A percentile compares a stretch with the other conserved stretches of the same genome.
Evolutionary conservation across 2,888 invertebrate species (phyloP).

Genomic region (Hofmannophila pseudospretella): DNA sequence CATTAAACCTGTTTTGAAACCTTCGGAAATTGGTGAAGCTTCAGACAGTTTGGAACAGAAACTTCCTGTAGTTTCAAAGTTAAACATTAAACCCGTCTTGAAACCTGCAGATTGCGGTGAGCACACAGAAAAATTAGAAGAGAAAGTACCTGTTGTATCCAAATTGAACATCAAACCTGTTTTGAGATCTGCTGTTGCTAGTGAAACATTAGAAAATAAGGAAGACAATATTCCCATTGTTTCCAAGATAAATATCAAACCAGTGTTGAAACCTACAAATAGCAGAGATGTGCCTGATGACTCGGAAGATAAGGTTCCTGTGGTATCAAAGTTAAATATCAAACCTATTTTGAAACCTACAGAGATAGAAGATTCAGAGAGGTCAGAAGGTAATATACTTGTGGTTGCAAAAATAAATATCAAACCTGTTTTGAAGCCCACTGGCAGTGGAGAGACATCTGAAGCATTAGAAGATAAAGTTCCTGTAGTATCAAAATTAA

Average conservation of each 20-base stretch:
- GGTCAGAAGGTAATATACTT: slow-evolving; percentile 61
- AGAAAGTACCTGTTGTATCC: slow-evolving; percentile 44
- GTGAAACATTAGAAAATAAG: slow-evolving; percentile 26
- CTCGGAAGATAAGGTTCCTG: slow-evolving; percentile 41
- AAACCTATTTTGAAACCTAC: slow-evolving; percentile 56
- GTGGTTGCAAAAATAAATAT: slow-evolving; percentile 76
- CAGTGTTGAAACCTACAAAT: slow-evolving; percentile 50
- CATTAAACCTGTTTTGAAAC: slow-evolving; percentile 69
- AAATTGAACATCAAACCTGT: slow-evolving; percentile 57
- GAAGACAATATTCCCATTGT: slow-evolving; percentile 51
- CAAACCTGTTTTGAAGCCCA: slow-evolving; percentile 71
- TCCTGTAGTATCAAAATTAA: slow-evolving; percentile 76
- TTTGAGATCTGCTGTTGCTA: slow-evolving; percentile 37
- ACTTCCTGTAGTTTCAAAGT: slow-evolving; percentile 74
- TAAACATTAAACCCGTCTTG: slow-evolving; percentile 69
- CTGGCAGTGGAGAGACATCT: slow-evolving; percentile 47
- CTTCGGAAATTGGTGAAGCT: slow-evolving; percentile 46
- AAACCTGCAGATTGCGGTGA: slow-evolving; percentile 25
- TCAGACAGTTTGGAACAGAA: slow-evolving; percentile 49
- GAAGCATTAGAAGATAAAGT: slow-evolving; percentile 56
- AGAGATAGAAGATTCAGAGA: slow-evolving; percentile 46
- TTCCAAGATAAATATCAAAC: slow-evolving; percentile 67
- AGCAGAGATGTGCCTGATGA: slow-evolving; percentile 30
- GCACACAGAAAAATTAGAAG: slow-evolving; percentile 32
- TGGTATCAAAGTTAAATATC: slow-evolving; percentile 48